Percentiles rank a stretch among this genome's conserved stretches.
These are phyloP conservation scores for Procambarus virginalis DNA, from an alignment of 1,140 invertebrate genomes.

Conservation along the genomic window DNA sequence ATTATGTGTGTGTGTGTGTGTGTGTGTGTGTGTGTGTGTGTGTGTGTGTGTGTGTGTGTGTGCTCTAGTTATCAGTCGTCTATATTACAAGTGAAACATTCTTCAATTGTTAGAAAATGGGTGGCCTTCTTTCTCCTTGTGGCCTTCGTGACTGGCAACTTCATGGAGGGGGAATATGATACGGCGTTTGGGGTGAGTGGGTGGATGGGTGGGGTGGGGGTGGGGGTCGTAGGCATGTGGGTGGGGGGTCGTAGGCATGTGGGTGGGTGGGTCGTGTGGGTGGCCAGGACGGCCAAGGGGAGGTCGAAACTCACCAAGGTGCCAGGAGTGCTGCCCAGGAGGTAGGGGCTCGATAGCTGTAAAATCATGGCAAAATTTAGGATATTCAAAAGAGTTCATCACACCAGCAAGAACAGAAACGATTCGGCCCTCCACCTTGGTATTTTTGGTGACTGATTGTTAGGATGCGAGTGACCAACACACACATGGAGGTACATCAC, in stretches of 20 bases:
- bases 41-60: background rate
- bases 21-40: background rate
- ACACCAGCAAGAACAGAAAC: slow-evolving; percentile 50
- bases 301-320: slow-evolving; percentile 68
- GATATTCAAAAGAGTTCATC: slow-evolving; percentile 40
- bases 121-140: background rate
- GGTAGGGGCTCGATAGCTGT: slow-evolving; percentile 70
- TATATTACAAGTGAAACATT: background rate
- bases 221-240: too few species aligned
- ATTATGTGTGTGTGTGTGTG: background rate
- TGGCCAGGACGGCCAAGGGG: background rate
- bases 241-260: background rate
- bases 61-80: background rate
- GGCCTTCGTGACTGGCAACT: slow-evolving; percentile 2
- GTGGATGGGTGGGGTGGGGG: background rate
- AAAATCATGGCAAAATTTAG: slow-evolving; percentile 67
- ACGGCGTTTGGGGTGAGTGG: background rate
- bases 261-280: background rate
- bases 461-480: too few species aligned
- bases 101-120: background rate
- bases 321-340: slow-evolving; percentile 69
- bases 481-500: too few species aligned
- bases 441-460: too few species aligned
- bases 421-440: background rate
- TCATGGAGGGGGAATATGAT: background rate